Conservation (phyloP, 2,797 vertebrate genomes). For the Melanogrammus aeglefinus region DNA sequence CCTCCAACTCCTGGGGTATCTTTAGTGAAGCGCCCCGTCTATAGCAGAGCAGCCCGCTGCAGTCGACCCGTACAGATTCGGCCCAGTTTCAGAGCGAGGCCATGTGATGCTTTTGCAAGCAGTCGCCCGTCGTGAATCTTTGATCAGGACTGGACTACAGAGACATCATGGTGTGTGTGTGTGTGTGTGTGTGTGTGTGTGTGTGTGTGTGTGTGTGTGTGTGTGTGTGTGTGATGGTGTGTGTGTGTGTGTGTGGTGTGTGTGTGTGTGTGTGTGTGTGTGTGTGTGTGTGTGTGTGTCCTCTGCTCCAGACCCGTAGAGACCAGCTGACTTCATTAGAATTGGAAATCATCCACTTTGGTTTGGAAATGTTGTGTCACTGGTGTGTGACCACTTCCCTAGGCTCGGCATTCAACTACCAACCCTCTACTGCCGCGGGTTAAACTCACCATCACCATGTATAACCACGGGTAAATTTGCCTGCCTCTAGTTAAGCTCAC, state of each 20-base stretch:
- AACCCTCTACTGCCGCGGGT: not conserved
- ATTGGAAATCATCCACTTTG: conserved; percentile 58
- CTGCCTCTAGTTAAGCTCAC: not conserved
- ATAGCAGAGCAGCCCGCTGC: too few species aligned
- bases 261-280: not conserved
- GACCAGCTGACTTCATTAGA: conserved; percentile 45
- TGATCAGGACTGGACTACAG: too few species aligned
- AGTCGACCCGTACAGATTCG: too few species aligned
- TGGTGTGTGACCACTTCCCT: not conserved
- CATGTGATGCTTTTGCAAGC: too few species aligned
- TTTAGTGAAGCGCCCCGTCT: too few species aligned
- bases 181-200: not conserved
- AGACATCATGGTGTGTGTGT: not conserved
- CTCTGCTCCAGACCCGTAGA: not conserved
- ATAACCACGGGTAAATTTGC: not conserved
- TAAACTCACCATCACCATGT: not conserved
- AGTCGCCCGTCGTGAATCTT: too few species aligned
- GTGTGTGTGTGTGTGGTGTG: not conserved
- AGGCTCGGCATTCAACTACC: too few species aligned
- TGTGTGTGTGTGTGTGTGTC: not conserved
- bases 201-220: not conserved
- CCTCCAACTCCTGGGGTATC: too few species aligned
- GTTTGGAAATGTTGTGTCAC: conserved; percentile 46
- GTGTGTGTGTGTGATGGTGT: not conserved
- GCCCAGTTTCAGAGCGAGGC: too few species aligned